Evolutionary conservation across 1,140 invertebrate genomes (phyloP).

Genomic region (Bombus huntii): DNA sequence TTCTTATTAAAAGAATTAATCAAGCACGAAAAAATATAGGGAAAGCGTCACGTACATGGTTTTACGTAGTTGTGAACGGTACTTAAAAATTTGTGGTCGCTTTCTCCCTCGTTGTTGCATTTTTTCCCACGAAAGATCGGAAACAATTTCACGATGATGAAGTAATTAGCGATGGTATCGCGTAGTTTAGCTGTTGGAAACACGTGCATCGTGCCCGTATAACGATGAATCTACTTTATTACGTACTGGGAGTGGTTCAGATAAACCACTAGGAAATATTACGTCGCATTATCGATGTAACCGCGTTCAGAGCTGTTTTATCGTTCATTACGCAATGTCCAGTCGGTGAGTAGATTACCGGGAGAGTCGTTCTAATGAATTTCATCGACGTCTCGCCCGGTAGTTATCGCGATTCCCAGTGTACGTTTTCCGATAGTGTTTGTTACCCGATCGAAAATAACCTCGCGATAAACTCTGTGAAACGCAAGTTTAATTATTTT

Average conservation of each 20-base stretch:
- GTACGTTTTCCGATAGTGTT: not conserved
- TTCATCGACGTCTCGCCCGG: constrained; percentile 9
- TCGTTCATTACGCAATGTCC: constrained; percentile 50
- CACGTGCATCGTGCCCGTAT: constrained; percentile 37
- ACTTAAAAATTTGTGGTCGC: not conserved
- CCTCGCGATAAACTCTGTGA: constrained; percentile 6
- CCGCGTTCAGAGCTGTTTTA: constrained; percentile 42
- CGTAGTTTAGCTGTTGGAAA: not conserved
- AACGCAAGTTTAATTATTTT: constrained; percentile 15
- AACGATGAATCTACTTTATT: constrained; percentile 42
- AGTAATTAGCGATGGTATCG: constrained; percentile 44
- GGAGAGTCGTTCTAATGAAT: constrained; percentile 54
- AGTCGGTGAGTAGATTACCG: constrained; percentile 51
- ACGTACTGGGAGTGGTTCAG: not conserved
- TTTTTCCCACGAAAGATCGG: constrained; percentile 34
- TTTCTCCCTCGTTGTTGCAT: not conserved
- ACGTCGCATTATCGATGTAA: constrained; percentile 52
- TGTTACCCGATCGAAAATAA: constrained; percentile 8
- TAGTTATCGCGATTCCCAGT: constrained; percentile 3
- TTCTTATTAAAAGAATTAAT: constrained; percentile 23
- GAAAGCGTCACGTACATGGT: too few relatives aligned
- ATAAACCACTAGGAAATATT: constrained; percentile 59
- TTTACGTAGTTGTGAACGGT: not conserved
- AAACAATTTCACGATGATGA: constrained; percentile 33
- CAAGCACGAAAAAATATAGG: not conserved